phyloP scores from a whole-genome alignment of 2,797 vertebrate genomes.

The Ptychadena robeensis region DNA sequence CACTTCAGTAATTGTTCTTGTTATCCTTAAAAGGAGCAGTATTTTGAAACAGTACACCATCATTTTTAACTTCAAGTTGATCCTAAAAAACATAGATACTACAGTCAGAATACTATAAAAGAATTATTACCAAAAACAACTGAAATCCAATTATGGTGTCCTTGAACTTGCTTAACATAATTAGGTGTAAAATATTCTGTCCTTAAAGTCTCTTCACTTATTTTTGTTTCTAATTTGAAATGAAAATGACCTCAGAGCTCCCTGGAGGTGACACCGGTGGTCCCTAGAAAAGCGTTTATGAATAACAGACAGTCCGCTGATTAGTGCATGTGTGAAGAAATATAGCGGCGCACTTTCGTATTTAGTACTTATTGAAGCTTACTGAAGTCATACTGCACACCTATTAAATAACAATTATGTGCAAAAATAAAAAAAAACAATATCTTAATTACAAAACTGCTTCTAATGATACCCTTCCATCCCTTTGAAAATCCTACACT shows the following conservation, averaged over 20 bases:
- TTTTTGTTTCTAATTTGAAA: constrained; percentile 58
- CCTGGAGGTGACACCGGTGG: constrained; percentile 56
- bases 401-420: not conserved
- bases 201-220: constrained; percentile 56
- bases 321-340: constrained; percentile 33
- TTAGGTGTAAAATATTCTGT: constrained; percentile 59
- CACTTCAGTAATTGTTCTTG: not conserved
- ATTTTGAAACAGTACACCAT: not conserved
- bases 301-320: constrained; percentile 43
- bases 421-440: not conserved
- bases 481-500: too few species aligned
- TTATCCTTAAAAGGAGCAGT: not conserved
- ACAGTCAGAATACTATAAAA: constrained; percentile 33
- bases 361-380: constrained; percentile 18
- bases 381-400: not conserved
- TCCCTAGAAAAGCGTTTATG: constrained; percentile 51
- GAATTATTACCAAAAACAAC: constrained; percentile 52
- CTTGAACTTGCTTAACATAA: constrained; percentile 61
- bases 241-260: constrained; percentile 60
- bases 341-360: constrained; percentile 8
- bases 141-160: constrained; percentile 60
- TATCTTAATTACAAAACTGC: too few species aligned
- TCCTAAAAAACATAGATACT: constrained; percentile 43
- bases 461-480: too few species aligned
- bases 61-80: constrained; percentile 38